phyloP scores from a whole-genome alignment of 1,140 invertebrate species.

The Diabrotica undecimpunctata region DNA sequence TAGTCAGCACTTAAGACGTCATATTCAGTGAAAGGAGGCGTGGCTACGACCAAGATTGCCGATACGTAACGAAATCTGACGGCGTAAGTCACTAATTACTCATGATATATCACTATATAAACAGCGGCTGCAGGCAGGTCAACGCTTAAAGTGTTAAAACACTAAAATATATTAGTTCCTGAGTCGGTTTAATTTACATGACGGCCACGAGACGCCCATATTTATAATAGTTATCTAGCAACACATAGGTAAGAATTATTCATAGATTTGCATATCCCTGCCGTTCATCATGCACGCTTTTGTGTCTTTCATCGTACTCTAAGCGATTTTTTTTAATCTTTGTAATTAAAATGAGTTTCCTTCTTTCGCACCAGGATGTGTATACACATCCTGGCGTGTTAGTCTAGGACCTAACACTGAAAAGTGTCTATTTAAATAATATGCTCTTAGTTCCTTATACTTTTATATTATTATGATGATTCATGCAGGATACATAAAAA shows the following conservation, averaged over 20 bases:
- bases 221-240: slow-evolving; percentile 42
- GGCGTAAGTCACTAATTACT: slow-evolving; percentile 44
- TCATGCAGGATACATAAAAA: no score
- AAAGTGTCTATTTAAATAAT: background rate
- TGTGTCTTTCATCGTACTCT: slow-evolving; percentile 41
- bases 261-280: slow-evolving; percentile 38
- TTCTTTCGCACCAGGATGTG: slow-evolving; percentile 24
- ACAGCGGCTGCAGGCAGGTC: slow-evolving; percentile 38
- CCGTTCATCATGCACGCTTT: slow-evolving; percentile 37
- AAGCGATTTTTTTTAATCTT: slow-evolving; percentile 43
- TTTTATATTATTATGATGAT: no score
- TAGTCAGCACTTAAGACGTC: slow-evolving; percentile 39
- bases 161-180: slow-evolving; percentile 46
- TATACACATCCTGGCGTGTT: background rate
- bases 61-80: slow-evolving; percentile 43
- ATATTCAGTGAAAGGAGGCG: slow-evolving; percentile 33
- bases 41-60: slow-evolving; percentile 29
- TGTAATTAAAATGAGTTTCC: slow-evolving; percentile 46
- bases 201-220: slow-evolving; percentile 35
- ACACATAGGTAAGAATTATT: slow-evolving; percentile 42
- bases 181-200: slow-evolving; percentile 43
- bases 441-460: no score
- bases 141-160: slow-evolving; percentile 44
- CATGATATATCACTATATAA: slow-evolving; percentile 46
- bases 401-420: background rate